phyloP scores from a whole-genome alignment of 1,140 invertebrate species.

The Papilio helenus region DNA sequence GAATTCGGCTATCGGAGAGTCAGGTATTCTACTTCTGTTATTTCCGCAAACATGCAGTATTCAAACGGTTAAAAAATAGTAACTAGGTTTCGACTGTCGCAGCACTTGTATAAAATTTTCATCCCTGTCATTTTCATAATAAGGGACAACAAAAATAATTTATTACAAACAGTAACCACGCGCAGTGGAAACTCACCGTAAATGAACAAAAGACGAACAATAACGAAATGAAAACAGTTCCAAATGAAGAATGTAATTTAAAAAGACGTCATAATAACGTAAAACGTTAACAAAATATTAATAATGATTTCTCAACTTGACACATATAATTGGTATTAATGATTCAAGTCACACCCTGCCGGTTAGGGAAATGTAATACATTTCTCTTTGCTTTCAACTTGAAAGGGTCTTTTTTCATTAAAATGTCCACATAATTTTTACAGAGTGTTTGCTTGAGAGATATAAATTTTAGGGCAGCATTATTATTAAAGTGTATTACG shows the following conservation, averaged over 20 bases:
- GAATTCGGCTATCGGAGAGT: not conserved
- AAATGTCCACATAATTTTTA: slow-evolving; percentile 22
- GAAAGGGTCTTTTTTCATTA: slow-evolving; percentile 31
- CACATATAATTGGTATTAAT: slow-evolving; percentile 32
- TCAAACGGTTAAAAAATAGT: too few species aligned
- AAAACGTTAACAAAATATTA: slow-evolving; percentile 26
- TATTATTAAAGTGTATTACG: not conserved
- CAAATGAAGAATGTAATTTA: not conserved
- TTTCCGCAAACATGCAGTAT: too few species aligned
- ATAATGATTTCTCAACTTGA: slow-evolving; percentile 31
- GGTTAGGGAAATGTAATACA: slow-evolving; percentile 28
- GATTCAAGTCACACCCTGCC: slow-evolving; percentile 26
- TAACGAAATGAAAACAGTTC: not conserved
- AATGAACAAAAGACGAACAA: not conserved
- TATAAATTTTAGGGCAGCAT: not conserved
- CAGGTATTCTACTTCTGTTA: not conserved
- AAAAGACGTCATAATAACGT: slow-evolving; percentile 1
- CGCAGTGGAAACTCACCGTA: not conserved
- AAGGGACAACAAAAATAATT: too few species aligned
- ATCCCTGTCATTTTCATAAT: too few species aligned
- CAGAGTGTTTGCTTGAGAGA: slow-evolving; percentile 8
- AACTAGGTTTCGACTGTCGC: too few species aligned
- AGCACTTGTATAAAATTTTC: too few species aligned
- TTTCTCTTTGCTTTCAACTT: slow-evolving; percentile 27
- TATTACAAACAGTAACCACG: too few species aligned